Conservation (phyloP, 2,797 vertebrate species). For the Ataeniobius toweri region DNA sequence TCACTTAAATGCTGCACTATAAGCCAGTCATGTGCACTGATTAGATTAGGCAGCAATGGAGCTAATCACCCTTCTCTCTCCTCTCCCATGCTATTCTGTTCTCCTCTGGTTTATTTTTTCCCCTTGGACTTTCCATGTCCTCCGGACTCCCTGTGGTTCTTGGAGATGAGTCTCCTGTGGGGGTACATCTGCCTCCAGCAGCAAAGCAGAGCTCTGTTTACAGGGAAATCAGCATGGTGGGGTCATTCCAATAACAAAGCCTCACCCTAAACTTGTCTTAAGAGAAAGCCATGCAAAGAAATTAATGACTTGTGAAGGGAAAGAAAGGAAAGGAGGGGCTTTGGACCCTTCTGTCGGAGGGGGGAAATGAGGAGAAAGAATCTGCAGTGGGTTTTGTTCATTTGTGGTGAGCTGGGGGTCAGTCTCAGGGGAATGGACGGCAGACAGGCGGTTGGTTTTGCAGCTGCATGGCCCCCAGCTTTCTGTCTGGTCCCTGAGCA, state of each 20-base stretch:
- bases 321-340: background rate
- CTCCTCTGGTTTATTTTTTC: constrained; percentile 19
- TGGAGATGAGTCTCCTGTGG: constrained; percentile 57
- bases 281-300: constrained; percentile 48
- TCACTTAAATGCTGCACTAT: constrained; percentile 12
- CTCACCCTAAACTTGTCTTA: constrained; percentile 25
- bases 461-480: constrained; percentile 68
- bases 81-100: constrained; percentile 32
- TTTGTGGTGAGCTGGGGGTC: constrained; percentile 64
- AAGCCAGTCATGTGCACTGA: constrained; percentile 73
- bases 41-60: constrained; percentile 73
- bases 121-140: constrained; percentile 4
- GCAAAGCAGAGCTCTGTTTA: constrained; percentile 50
- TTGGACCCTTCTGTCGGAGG: constrained; percentile 44
- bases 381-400: constrained; percentile 59
- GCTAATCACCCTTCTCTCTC: constrained; percentile 60
- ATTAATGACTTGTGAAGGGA: constrained; percentile 50
- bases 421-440: constrained; percentile 59
- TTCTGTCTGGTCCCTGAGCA: constrained; percentile 57
- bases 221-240: constrained; percentile 63
- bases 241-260: constrained; percentile 64
- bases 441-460: constrained; percentile 58
- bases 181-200: constrained; percentile 50
- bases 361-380: constrained; percentile 69
- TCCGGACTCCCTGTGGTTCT: constrained; percentile 32